A percentile compares a stretch with the other conserved stretches of the same genome.
These are phyloP conservation scores for Syrista parreyssii DNA, from an alignment of 2,888 invertebrate genomes.

Conservation along the genomic window DNA sequence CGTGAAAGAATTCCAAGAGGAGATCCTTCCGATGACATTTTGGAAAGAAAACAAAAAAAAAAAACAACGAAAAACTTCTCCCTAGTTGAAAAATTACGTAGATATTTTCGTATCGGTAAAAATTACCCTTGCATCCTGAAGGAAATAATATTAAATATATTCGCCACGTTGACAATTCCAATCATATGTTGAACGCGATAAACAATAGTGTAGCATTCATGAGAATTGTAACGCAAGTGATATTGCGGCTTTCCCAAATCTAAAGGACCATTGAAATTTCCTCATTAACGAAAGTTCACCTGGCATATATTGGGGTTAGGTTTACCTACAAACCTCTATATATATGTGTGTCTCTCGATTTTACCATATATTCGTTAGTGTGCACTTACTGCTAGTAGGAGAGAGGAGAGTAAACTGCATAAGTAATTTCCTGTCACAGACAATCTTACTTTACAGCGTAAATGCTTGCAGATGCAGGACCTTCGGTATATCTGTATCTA, in stretches of 20 bases:
- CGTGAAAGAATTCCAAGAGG: background rate
- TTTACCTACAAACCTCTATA: too few relatives aligned
- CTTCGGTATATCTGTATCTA: too few relatives aligned
- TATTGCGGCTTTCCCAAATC: too few relatives aligned
- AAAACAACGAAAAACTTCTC: background rate
- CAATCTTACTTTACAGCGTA: too few relatives aligned
- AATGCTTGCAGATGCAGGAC: too few relatives aligned
- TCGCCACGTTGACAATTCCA: background rate
- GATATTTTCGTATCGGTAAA: background rate
- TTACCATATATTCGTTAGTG: constrained; percentile 30
- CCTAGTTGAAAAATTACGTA: background rate
- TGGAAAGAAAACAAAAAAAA: background rate
- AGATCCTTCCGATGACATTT: background rate
- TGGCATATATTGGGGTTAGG: background rate
- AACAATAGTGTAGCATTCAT: too few relatives aligned
- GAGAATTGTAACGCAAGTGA: too few relatives aligned
- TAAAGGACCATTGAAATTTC: too few relatives aligned
- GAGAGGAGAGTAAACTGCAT: constrained; percentile 32
- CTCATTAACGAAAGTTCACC: too few relatives aligned
- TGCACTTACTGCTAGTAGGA: constrained; percentile 14
- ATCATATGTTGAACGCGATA: too few relatives aligned
- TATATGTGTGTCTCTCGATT: constrained; percentile 3
- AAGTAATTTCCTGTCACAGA: constrained; percentile 30
- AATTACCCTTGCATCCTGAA: background rate
- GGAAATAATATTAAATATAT: background rate